Conservation (phyloP, 2,113 vertebrate species). For the Meriones unguiculatus region DNA sequence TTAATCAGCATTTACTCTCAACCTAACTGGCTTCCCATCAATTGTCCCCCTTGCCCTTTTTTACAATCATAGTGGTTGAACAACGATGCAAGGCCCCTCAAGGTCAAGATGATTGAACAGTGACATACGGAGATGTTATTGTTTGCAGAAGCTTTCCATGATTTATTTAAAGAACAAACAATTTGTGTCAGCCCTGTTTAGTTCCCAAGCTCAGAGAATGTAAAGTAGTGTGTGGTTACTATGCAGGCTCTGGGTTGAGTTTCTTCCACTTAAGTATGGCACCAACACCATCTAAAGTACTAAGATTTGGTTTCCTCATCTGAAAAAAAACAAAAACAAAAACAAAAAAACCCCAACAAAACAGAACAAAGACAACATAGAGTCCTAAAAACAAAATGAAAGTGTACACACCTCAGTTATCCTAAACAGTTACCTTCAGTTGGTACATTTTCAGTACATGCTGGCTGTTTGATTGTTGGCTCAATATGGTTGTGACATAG, state of each 20-base stretch:
- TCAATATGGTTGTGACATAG: not conserved
- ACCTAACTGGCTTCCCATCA: not conserved
- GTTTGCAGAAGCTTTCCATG: not conserved
- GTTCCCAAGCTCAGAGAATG: slow-evolving; percentile 9
- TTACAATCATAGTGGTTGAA: not conserved
- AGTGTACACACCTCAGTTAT: not conserved
- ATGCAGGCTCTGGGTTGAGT: not conserved
- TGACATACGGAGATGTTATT: not conserved
- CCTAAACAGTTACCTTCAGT: not conserved
- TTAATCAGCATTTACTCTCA: slow-evolving; percentile 10
- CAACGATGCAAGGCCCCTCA: not conserved
- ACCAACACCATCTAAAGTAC: not conserved
- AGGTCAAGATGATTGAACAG: not conserved
- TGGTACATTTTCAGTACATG: not conserved
- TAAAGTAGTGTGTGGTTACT: not conserved
- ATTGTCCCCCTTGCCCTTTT: not conserved
- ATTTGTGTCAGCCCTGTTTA: not conserved
- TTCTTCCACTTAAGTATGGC: not conserved
- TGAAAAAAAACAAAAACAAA: slow-evolving; percentile 26
- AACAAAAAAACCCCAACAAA: no score
- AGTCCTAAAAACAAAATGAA: not conserved
- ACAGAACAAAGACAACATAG: not conserved
- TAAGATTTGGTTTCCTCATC: not conserved
- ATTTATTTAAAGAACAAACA: slow-evolving; percentile 20
- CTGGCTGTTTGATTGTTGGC: not conserved